A percentile compares a stretch with the other conserved stretches of the same genome.
Conservation (phyloP, 2,888 invertebrate genomes). For the Chloroclystis v-ata region DNA sequence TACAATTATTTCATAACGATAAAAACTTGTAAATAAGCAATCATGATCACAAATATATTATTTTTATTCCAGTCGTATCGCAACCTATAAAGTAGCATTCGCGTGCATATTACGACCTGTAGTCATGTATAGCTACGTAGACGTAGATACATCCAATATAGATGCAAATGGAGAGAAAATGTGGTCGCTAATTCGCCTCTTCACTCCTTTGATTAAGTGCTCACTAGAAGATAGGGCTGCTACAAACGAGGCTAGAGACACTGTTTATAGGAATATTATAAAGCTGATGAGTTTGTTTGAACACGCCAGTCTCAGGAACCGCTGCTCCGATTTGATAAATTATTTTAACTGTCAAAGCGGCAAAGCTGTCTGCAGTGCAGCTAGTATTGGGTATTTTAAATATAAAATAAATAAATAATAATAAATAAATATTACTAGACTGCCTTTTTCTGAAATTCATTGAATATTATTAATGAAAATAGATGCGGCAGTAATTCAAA, state of each 20-base stretch:
- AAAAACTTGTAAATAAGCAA: no score
- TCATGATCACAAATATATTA: no score
- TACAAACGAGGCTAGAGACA: no score
- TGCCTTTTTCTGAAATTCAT: no score
- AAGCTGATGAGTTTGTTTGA: no score
- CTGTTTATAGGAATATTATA: no score
- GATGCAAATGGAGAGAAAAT: slow-evolving; percentile 62
- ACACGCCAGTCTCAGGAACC: no score
- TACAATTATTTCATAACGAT: no score
- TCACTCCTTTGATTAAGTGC: slow-evolving; percentile 45
- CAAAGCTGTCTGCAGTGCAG: no score
- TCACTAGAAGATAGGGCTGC: slow-evolving; percentile 18
- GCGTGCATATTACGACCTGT: slow-evolving; percentile 3
- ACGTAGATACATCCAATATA: slow-evolving; percentile 32
- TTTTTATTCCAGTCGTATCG: not conserved
- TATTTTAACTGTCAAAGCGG: no score
- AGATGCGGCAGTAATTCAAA: not conserved
- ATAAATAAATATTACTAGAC: slow-evolving; percentile 34
- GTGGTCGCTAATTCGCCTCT: slow-evolving; percentile 41
- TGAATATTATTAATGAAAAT: not conserved
- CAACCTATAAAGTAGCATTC: not conserved
- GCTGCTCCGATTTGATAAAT: no score
- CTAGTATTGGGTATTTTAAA: not conserved
- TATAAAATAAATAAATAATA: slow-evolving; percentile 17
- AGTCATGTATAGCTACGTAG: not conserved